Evolutionary conservation across 2,797 vertebrate genomes (phyloP).

Genomic region (Halcyon smyrnensis): DNA sequence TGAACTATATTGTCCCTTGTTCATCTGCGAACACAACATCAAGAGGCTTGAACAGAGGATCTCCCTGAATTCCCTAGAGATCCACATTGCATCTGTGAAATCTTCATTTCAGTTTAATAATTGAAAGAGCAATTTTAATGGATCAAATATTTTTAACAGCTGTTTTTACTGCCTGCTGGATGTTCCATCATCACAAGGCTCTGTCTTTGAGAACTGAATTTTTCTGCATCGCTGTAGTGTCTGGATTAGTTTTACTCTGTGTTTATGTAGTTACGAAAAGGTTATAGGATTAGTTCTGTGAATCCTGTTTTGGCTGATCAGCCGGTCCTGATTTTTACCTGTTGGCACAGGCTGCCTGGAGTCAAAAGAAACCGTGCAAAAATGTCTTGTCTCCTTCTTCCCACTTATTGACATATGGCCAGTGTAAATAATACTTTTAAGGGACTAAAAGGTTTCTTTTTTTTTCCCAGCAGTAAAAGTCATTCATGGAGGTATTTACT

Average conservation of each 20-base stretch:
- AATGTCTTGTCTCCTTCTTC: background rate
- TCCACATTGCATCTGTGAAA: background rate
- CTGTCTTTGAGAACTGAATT: background rate
- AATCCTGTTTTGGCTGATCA: background rate
- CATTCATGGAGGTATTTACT: background rate
- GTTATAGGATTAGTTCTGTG: background rate
- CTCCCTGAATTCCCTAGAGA: background rate
- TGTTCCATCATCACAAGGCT: background rate
- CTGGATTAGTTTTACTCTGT: background rate
- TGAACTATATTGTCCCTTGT: background rate
- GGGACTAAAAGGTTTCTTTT: background rate
- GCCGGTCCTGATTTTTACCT: background rate
- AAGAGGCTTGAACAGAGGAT: background rate
- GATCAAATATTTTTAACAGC: background rate
- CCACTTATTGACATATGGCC: background rate
- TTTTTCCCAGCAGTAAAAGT: conserved; percentile 30
- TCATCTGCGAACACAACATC: background rate
- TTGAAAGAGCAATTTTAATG: background rate
- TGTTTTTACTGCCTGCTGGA: background rate
- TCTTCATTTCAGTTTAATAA: background rate
- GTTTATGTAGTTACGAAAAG: background rate
- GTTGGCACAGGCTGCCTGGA: background rate
- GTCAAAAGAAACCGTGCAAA: background rate
- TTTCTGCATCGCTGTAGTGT: background rate
- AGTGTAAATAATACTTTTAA: conserved; percentile 27